Evolutionary conservation across 2,888 invertebrate species (phyloP), one percentile per base, ranked within the genome.

Genomic region (Apamea sordens): DNA sequence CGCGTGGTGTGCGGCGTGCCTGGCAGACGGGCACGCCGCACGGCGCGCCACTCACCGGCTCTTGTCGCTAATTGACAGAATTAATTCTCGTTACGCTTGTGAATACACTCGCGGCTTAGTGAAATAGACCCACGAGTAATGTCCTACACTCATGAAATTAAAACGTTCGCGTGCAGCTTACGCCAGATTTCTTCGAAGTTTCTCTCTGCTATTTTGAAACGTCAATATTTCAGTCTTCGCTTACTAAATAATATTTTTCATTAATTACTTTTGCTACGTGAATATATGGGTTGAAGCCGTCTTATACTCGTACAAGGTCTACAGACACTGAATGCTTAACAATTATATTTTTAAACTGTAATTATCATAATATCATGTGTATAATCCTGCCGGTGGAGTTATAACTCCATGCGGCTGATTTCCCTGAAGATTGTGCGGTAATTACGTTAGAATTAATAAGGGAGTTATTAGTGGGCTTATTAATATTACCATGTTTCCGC

Each of bases 361-460:
- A 59, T 64, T 59, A 63, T 18, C 15, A 36, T 61, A 41, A 75
- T 32, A 72, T 61, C 21, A 28, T 32, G 53, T 56, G 18, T 47
- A 67, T 84, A 47, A 68, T 72, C 47, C 41, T 59, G 28, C 13
- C 15, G 21, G 56, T 50, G 50, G 56, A 63, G 32, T 56, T 64
- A 64, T 59, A 68, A 50, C 64, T 85, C 68, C 56, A 44, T 50
- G 15, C 68, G 59, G 63, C 41, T 85, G 80, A 82, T 85, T 82
- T 85, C 81, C 72, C 82, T 65, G 18, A 73, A 73, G 69, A 80
- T 82, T 69, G 24, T 63, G 80, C 24, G 63, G 13, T 85, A 80
- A 85, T 80, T 69, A 82, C 18, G 41, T 59, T 69, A 69, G 80
- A 63, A 69, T 82, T 50, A 69, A 65, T 85, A 59, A 44, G 63